Conservation (phyloP, 2,797 vertebrate species). For the Pitangus sulphuratus region DNA sequence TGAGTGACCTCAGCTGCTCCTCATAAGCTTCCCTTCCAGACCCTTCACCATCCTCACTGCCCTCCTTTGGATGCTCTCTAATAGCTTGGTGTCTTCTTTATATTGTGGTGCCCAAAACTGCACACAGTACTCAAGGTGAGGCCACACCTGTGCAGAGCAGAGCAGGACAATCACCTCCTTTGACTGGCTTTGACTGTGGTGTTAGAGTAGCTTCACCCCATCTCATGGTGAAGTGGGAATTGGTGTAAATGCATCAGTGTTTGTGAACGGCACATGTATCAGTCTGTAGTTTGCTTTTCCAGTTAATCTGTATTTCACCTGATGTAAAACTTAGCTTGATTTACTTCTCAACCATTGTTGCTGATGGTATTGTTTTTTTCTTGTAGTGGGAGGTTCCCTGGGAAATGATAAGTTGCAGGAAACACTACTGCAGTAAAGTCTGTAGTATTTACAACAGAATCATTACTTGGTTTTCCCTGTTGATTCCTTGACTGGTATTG, state of each 20-base stretch:
- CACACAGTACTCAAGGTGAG: background rate
- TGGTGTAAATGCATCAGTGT: background rate
- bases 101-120: background rate
- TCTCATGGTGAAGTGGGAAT: background rate
- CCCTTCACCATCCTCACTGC: background rate
- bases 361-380: background rate
- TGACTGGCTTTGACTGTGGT: background rate
- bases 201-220: background rate
- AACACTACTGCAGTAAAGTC: background rate
- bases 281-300: background rate
- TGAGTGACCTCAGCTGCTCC: background rate
- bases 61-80: background rate
- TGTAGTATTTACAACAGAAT: background rate
- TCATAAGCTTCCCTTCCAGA: accelerated
- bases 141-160: background rate
- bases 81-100: background rate
- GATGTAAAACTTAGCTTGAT: background rate
- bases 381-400: background rate
- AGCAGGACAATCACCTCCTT: accelerated
- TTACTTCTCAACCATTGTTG: background rate
- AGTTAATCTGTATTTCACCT: conserved; percentile 8
- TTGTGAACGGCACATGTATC: background rate
- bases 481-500: background rate
- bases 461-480: background rate
- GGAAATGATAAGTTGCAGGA: background rate